Evolutionary conservation across 2,113 vertebrate species (phyloP), one percentile per base, ranked within the genome.

Genomic region (Hydropotes inermis): DNA sequence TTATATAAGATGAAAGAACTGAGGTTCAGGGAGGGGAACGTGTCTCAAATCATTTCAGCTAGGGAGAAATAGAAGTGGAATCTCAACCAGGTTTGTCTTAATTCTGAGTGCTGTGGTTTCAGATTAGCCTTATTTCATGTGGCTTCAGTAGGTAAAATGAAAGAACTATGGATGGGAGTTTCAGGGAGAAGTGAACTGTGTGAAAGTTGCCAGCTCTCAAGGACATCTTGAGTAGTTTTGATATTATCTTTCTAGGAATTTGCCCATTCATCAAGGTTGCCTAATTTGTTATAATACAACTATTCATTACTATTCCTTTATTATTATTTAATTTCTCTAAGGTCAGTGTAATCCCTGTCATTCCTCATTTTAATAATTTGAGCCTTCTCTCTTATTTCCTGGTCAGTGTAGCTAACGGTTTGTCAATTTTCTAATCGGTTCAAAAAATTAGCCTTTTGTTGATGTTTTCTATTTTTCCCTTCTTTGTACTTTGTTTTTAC

Each of bases 1-100:
- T 96, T 89, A 96, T 50, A 88, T 27, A 76, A 43, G 76, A 91
- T 91, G 61, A 96, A 94, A 27, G 28, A 96, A 94, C 86, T 86
- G 67, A 93, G 43, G 61, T 12, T 85, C 55, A 25, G 52, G 23
- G 54, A 97, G 55, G 47, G 57, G 76, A 93, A 82, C 4, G 11
- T 45, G 27, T 30, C 61, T 55, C 81, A 90, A 17, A 39, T 90
- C 61, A 70, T 81, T 50, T 25, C 30, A 58, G 30, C 45, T 55
- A 52, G 43, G 33, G 81, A 94, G 54, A 57, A 54, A 88, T 33
- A 85, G 81, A 90, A 87, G 84, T 91, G 45, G 50, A 89, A 82
- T 95, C 23, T 64, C 91, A 74, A 47, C 36, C 1, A 89, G 36
- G 52, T 67, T 57, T 60, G 33, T 74, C 47, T 74, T 64, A 55